Base-by-base conservation (phyloP, 2,888 invertebrate species). In the Amphipyra berbera region DNA sequence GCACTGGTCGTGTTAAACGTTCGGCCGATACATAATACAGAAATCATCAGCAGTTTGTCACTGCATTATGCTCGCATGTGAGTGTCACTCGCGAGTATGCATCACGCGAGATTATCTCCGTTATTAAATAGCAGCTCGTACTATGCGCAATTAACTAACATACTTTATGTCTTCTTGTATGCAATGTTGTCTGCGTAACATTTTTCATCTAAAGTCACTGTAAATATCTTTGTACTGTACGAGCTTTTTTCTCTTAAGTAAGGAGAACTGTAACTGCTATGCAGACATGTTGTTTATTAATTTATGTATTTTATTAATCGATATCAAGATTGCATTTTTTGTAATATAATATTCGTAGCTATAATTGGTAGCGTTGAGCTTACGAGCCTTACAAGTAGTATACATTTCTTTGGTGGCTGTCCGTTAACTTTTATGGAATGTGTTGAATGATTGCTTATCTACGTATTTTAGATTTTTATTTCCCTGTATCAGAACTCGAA, bases 1-100 rank as follows among this genome's bases (percentile, higher is more conserved):
- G 88, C 85, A 83, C 76, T 83, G 79, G 70, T 77, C 73, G 68
- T 79, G 80, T 70, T 79, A 78, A 76, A 75, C 76, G 80, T 69
- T 76, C 69, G 42, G 52, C 70, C 66, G 69, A 75, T 79, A 78
- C 73, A 80, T 74, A 75, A 75, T 68, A 62, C 75, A 61, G 61
- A 71, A 73, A 78, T 79, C 76, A 78, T 79, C 73, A 68, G 70
- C 60, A 72, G 73, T 80, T 78, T 75, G 75, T 73, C 77, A 81
- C 71, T 73, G 78, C 66, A 76, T 78, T 73, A 65, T 63, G 73
- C 64, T 73, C 59, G 70, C 62, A 71, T 66, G 69, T 53, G 70
- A 68, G 53, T 76, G 68, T 70, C 72, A 71, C 61, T 63, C 70
- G 72, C 64, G 58, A 14, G 57, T 70, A 76, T 68, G 72, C 73